phyloP scores from a whole-genome alignment of 2,797 vertebrate genomes.

The Eupleurogrammus muticus region DNA sequence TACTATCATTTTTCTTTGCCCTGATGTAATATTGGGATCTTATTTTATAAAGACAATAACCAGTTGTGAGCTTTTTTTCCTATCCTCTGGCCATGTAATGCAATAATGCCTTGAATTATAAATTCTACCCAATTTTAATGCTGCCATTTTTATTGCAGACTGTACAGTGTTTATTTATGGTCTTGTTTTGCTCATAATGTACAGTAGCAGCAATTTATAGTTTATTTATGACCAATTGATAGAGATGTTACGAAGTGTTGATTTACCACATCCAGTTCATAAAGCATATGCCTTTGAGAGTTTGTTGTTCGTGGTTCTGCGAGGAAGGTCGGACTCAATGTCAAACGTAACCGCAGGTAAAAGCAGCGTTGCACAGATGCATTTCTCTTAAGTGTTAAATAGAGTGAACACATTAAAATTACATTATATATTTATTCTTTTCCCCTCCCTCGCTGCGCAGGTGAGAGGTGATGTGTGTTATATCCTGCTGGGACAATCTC shows the following conservation, averaged over 20 bases:
- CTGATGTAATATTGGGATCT: constrained; percentile 19
- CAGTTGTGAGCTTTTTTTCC: constrained; percentile 25
- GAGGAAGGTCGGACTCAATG: constrained; percentile 17
- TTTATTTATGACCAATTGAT: constrained; percentile 15
- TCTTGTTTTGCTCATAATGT: constrained; percentile 12
- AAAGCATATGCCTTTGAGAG: constrained; percentile 10
- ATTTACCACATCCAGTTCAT: no score
- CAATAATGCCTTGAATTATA: constrained; percentile 45
- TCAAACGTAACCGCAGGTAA: constrained; percentile 15
- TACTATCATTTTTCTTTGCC: not conserved
- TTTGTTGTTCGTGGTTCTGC: constrained; percentile 3
- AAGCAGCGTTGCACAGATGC: not conserved
- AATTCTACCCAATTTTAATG: constrained; percentile 37
- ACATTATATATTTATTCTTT: not conserved
- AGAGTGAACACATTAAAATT: not conserved
- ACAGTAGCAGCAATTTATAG: not conserved
- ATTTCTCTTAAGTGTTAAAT: not conserved
- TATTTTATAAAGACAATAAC: constrained; percentile 37
- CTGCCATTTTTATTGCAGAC: not conserved
- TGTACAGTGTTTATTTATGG: not conserved
- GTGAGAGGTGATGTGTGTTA: constrained; percentile 68
- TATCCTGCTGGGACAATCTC: constrained; percentile 70
- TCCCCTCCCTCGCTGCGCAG: constrained; percentile 35
- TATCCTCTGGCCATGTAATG: constrained; percentile 26
- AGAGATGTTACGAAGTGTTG: constrained; percentile 2